phyloP scores from a whole-genome alignment of 2,113 vertebrate genomes.

The Nothoprocta perdicaria region DNA sequence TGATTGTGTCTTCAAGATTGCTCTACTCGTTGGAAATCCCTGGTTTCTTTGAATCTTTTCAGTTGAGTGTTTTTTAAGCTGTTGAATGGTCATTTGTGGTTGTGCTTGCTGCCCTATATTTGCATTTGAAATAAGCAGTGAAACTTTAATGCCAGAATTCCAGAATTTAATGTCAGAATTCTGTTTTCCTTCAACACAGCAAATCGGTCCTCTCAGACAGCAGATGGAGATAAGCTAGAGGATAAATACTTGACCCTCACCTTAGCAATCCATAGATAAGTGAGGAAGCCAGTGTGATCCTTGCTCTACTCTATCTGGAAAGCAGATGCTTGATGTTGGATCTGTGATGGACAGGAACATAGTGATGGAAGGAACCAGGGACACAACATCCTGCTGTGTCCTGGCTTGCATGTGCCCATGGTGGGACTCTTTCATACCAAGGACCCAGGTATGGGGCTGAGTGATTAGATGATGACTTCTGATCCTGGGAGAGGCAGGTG shows the following conservation, averaged over 20 bases:
- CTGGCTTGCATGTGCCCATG: neutral
- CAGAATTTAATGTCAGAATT: neutral
- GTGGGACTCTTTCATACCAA: neutral
- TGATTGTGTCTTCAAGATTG: neutral
- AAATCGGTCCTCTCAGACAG: neutral
- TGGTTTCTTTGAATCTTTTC: neutral
- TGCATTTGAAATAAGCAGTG: neutral
- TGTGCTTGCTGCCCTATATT: neutral
- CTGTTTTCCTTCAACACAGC: neutral
- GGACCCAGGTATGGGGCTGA: neutral
- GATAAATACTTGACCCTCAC: neutral
- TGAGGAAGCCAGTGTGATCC: neutral
- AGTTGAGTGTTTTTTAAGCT: neutral
- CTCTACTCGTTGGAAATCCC: neutral
- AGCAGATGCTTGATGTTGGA: neutral
- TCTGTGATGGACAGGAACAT: no score
- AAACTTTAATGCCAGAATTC: neutral
- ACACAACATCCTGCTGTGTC: fast-evolving
- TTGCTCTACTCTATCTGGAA: neutral
- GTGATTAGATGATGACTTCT: no score
- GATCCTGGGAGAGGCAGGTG: no score
- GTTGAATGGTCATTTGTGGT: neutral
- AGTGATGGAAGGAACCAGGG: neutral
- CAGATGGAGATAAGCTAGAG: neutral
- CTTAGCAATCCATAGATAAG: neutral